Conservation (phyloP, 1,140 invertebrate genomes). For the Campoletis sonorensis region DNA sequence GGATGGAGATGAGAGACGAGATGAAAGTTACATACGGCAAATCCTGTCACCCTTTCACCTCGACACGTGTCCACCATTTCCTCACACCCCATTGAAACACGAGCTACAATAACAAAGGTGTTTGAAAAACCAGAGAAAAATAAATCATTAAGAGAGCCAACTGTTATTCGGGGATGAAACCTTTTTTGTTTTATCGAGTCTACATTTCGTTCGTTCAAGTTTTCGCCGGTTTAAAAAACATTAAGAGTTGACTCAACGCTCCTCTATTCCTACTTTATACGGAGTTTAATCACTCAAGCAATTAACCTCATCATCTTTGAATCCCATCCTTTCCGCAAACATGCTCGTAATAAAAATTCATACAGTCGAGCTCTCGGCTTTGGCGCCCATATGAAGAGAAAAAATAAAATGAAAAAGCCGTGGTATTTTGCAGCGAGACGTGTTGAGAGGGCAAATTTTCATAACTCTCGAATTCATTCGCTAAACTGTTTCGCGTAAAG, state of each 20-base stretch:
- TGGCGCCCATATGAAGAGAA: not conserved
- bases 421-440: not conserved
- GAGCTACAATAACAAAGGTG: not conserved
- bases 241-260: too few species aligned
- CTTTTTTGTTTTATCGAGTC: too few species aligned
- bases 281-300: not conserved
- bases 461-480: conserved; percentile 24
- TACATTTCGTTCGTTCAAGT: not conserved
- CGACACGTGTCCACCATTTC: conserved; percentile 19
- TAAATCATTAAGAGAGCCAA: not conserved
- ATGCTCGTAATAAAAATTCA: not conserved
- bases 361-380: not conserved
- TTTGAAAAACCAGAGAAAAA: not conserved
- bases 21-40: conserved; percentile 14
- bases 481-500: conserved; percentile 21
- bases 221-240: not conserved
- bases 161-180: not conserved
- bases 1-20: not conserved
- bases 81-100: not conserved
- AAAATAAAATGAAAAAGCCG: not conserved
- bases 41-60: conserved; percentile 15
- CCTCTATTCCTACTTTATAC: too few species aligned
- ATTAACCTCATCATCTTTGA: not conserved
- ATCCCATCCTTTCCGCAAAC: too few species aligned
- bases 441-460: conserved; percentile 16